Evolutionary conservation across 2,888 invertebrate species (phyloP), one percentile per base, ranked within the genome.

Genomic region (Caenorhabditis doughertyi): DNA sequence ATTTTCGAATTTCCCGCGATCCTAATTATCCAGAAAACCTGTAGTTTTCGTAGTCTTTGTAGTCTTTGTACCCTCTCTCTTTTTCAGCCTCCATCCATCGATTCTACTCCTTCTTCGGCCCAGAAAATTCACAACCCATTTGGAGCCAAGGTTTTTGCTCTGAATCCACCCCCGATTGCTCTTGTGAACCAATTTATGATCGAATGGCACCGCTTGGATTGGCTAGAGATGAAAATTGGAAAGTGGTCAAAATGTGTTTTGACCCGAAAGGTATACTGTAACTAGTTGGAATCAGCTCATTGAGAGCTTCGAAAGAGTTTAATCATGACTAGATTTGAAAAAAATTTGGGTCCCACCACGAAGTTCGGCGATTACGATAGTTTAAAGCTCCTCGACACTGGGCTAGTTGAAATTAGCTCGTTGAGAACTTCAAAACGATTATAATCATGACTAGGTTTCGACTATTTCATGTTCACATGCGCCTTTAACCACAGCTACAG

Each of bases 111-210:
- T 32, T 56, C 23, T 56, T 56, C 16, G 32, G 18, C n/a, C n/a
- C n/a, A 13, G 4, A 16, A 13, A n/a, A 56, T 1, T 16, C 25
- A 13, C 29, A n/a, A n/a, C n/a, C 42, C 44, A 7, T 27, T 8
- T 3, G 3, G 27, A 16, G 25, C 1, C 16, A 25, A 1, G 16
- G 23, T 7, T 5, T 3, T 3, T 62, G 62, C 18, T 8, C 1
- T 4, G n/a, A 4, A 7, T 39, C 39, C 44, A 16, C 25, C 2
- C 21, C 49, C 3, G 51, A 1, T 0, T 65, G 65, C 49, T 65
- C 65, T 5, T 65, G 65, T 51, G 65, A 65, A 35, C 65, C 65
- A 4, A 16, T 64, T 9, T n/a, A 11, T 1, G 35, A 64, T 18
- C 49, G 27, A 9, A 1, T n/a, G 11, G 29, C n/a, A 2, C 13